Conservation (phyloP, 1,140 invertebrate species). For the Drosophila chauvacae region DNA sequence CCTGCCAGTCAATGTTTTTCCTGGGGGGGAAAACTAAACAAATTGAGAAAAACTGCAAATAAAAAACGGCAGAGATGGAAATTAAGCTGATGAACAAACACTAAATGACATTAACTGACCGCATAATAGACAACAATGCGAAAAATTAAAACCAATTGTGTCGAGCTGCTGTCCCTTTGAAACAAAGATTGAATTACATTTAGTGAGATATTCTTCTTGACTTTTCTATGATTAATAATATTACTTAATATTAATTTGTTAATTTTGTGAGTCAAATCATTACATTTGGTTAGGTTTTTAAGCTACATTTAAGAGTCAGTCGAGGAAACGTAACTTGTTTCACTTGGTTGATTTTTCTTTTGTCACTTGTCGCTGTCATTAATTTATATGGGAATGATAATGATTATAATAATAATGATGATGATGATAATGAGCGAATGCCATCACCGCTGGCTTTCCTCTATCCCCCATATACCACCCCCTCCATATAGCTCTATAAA, state of each 20-base stretch:
- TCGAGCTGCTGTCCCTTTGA: conserved; percentile 11
- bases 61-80: conserved; percentile 17
- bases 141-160: conserved; percentile 70
- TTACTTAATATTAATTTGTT: neutral
- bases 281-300: neutral
- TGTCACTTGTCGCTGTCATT: conserved; percentile 55
- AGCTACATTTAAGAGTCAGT: neutral
- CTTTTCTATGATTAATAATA: neutral
- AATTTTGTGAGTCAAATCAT: neutral
- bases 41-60: conserved; percentile 11
- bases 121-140: conserved; percentile 30
- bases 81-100: conserved; percentile 50
- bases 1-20: neutral
- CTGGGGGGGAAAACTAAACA: neutral
- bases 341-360: conserved; percentile 24
- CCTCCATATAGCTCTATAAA: neutral
- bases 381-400: conserved; percentile 43
- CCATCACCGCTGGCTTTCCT: conserved; percentile 6
- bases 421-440: conserved; percentile 9
- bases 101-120: conserved; percentile 56
- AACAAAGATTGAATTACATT: neutral
- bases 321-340: neutral
- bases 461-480: neutral
- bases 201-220: neutral
- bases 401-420: neutral